Evolutionary conservation across 2,113 vertebrate genomes (phyloP), one percentile per base, ranked within the genome.

Genomic region (Crotalus viridis): DNA sequence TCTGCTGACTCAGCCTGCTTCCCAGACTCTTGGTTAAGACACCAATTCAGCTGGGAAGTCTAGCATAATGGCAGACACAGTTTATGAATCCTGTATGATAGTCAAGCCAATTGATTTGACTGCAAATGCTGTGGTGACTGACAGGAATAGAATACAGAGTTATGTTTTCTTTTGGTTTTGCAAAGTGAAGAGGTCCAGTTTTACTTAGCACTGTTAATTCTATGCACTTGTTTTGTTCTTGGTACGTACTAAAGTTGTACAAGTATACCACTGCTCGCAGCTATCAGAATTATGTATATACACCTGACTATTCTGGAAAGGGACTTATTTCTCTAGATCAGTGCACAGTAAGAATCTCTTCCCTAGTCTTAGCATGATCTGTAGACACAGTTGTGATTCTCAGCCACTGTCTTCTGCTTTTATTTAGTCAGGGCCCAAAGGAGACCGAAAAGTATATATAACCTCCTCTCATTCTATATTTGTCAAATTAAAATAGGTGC

Each of bases 401-500:
- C 64, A 24, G 43, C 10, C n/a, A 33, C 22, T 48, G 15, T 15
- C 57, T 46, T 64, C 43, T 89, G 8, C 52, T 92, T 51, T 74
- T 55, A 92, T 90, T 93, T 64, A 90, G 56, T 48, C 55, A 64
- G 26, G n/a, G 33, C 13, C 81, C 61, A 33, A 52, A 87, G 55
- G n/a, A 13, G 17, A n/a, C 51, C 13, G 7, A 26, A 52, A 89
- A 89, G 48, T 74, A 64, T 81, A 51, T 43, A 22, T 55, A 59
- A 85, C 90, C 15, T 5, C 48, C 26, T 89, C 59, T 90, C 81
- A 87, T 86, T 57, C 26, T 54, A 90, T 33, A 90, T 43, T 51
- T 90, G 92, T 54, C 56, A 90, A 54, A 39, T 54, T 56, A 57
- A 93, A 93, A 93, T 46, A 85, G 10, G 39, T 74, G 39, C 28